A percentile compares a stretch with the other conserved stretches of the same genome.
Conservation (phyloP, 35 echinoderm and acorn worm genomes). For the Heliocidaris erythrogramma region DNA sequence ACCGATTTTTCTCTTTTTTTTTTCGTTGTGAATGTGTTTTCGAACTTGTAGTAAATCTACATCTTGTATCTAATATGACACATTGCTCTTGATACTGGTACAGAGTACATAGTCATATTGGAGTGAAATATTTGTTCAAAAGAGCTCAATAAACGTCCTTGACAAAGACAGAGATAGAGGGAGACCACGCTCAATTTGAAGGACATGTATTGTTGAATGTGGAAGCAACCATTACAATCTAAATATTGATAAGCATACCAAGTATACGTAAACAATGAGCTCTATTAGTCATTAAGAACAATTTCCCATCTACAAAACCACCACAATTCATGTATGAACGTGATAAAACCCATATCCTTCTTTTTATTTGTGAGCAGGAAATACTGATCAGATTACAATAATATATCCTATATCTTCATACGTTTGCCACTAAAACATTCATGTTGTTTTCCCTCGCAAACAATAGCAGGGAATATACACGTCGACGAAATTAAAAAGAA, state of each 20-base stretch:
- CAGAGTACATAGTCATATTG: no score
- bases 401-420: neutral
- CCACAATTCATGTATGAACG: neutral
- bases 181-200: neutral
- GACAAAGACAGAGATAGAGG: neutral
- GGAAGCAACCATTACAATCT: constrained; percentile 9
- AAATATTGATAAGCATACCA: neutral
- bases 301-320: neutral
- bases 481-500: no score
- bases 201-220: neutral
- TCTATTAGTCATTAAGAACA: neutral
- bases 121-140: no score
- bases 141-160: neutral
- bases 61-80: no score
- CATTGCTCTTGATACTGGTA: no score
- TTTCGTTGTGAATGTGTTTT: no score
- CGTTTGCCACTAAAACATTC: neutral
- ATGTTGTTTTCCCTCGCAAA: neutral
- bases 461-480: neutral
- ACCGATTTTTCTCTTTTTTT: no score
- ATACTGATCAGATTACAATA: neutral
- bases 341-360: neutral
- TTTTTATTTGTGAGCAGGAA: neutral
- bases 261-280: neutral
- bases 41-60: no score